Evolutionary conservation across 2,888 invertebrate genomes (phyloP).

Genomic region (Meganola albula): DNA sequence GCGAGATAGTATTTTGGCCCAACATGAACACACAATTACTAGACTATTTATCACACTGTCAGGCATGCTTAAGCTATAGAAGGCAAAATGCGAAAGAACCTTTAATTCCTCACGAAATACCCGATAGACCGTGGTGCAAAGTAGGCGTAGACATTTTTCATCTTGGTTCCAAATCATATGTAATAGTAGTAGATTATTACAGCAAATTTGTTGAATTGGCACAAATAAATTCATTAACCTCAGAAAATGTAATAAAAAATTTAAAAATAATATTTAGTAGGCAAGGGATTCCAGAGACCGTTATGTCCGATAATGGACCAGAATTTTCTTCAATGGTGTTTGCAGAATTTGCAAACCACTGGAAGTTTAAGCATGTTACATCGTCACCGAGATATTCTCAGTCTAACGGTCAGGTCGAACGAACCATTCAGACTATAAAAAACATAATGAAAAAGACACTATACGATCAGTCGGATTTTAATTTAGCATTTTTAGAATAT

Average conservation of each 20-base stretch:
- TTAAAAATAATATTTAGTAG: conserved; percentile 18
- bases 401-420: conserved; percentile 5
- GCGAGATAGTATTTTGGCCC: conserved; percentile 22
- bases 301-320: conserved; percentile 18
- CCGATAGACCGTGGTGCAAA: conserved; percentile 14
- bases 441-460: conserved; percentile 17
- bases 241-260: conserved; percentile 10
- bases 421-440: conserved; percentile 10
- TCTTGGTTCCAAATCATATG: neutral
- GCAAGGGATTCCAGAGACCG: conserved; percentile 17
- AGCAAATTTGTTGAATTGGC: conserved; percentile 2
- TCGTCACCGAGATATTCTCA: conserved; percentile 19
- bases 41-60: conserved; percentile 15
- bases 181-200: neutral
- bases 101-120: conserved; percentile 10
- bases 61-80: conserved; percentile 15
- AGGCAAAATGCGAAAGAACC: conserved; percentile 1
- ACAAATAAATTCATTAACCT: neutral
- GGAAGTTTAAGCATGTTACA: conserved; percentile 15
- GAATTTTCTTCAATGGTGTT: conserved; percentile 13
- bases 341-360: conserved; percentile 9
- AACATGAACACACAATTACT: conserved; percentile 16
- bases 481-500: neutral
- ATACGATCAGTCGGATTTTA: neutral
- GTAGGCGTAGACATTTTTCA: conserved; percentile 4